Evolutionary conservation across 2,888 invertebrate species (phyloP).

Genomic region (Meteorus colon): DNA sequence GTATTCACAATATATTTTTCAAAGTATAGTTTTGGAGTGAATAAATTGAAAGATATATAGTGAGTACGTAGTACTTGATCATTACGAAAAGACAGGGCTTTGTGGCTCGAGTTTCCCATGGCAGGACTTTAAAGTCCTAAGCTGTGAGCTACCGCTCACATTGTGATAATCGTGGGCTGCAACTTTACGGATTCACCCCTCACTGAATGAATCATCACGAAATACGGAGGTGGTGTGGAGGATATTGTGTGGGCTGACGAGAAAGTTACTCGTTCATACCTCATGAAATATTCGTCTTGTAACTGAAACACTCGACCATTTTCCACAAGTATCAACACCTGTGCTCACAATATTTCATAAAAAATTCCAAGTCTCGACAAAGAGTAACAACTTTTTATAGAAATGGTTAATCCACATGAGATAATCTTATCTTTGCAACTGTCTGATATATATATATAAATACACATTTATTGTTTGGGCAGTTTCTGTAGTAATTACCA

Average conservation of each 20-base stretch:
- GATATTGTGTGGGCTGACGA: conserved; percentile 22
- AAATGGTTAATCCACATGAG: not conserved
- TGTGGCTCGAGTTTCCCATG: conserved; percentile 19
- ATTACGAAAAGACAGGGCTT: conserved; percentile 11
- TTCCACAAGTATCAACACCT: conserved; percentile 61
- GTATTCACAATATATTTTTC: too few relatives aligned
- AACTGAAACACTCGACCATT: conserved; percentile 58
- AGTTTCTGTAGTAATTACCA: too few relatives aligned
- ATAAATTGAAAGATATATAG: conserved; percentile 12
- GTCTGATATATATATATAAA: too few relatives aligned
- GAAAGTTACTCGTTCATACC: conserved; percentile 51
- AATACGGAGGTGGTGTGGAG: conserved; percentile 43
- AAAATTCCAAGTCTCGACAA: not conserved
- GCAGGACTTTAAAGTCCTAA: conserved; percentile 32
- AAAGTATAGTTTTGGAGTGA: not conserved
- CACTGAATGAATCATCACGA: conserved; percentile 53
- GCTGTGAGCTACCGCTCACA: conserved; percentile 19
- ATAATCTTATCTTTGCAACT: too few relatives aligned
- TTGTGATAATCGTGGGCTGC: conserved; percentile 44
- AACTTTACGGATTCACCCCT: conserved; percentile 40
- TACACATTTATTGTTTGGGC: too few relatives aligned
- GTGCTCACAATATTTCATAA: conserved; percentile 51
- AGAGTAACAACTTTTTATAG: not conserved
- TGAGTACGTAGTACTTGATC: not conserved
- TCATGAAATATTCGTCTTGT: conserved; percentile 66